Evolutionary conservation across 2,888 invertebrate genomes (phyloP).

Genomic region (Stramonita haemastoma): DNA sequence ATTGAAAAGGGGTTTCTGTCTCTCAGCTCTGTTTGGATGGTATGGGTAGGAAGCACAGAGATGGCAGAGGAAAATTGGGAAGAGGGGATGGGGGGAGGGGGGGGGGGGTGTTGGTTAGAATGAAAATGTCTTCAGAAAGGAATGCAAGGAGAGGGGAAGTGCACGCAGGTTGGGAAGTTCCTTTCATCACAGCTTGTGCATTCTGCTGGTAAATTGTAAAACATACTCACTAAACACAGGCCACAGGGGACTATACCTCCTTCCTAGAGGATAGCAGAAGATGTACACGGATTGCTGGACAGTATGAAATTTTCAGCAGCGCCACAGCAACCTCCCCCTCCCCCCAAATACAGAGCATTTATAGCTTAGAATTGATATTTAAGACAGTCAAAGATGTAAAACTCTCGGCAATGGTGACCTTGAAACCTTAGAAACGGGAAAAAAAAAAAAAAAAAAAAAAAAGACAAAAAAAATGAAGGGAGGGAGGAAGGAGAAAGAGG

Average conservation of each 20-base stretch:
- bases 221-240: not conserved
- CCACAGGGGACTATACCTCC: not conserved
- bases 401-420: too few relatives aligned
- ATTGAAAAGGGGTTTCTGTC: too few relatives aligned
- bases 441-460: too few relatives aligned
- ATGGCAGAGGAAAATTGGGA: not conserved
- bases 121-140: not conserved
- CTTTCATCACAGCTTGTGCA: not conserved
- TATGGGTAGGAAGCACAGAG: not conserved
- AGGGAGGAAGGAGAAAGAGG: too few relatives aligned
- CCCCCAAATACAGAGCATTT: too few relatives aligned
- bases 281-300: too few relatives aligned
- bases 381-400: too few relatives aligned
- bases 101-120: not conserved
- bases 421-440: too few relatives aligned
- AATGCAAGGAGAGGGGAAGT: not conserved
- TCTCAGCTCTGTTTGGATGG: not conserved
- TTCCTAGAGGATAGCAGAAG: not conserved
- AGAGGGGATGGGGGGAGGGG: not conserved
- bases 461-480: too few relatives aligned
- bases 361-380: too few relatives aligned
- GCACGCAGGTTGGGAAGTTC: not conserved
- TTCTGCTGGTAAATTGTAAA: not conserved
- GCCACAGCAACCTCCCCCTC: too few relatives aligned
- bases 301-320: too few relatives aligned